Evolutionary conservation across 2,888 invertebrate species (phyloP).

Genomic region (Tipula lateralis): DNA sequence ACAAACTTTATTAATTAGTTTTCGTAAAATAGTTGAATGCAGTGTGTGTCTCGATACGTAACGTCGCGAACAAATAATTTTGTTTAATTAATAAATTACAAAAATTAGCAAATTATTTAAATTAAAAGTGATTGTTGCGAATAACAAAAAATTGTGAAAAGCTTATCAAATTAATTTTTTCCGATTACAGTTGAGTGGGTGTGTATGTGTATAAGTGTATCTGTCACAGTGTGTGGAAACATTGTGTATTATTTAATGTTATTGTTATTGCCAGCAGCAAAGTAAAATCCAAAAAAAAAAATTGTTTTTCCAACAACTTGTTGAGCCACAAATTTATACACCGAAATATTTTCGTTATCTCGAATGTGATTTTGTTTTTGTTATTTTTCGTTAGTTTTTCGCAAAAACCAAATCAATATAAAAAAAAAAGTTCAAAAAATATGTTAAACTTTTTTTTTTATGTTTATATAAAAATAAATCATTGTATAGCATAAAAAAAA

Average conservation of each 20-base stretch:
- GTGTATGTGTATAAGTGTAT: neutral
- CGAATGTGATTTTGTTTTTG: neutral
- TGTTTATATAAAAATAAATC: neutral
- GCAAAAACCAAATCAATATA: neutral
- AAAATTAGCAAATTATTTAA: neutral
- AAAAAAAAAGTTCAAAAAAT: neutral
- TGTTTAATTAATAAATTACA: neutral
- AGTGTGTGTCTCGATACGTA: neutral
- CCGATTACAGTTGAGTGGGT: neutral
- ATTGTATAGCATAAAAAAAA: neutral
- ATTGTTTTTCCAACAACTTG: neutral
- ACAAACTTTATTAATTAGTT: neutral
- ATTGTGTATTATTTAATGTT: neutral
- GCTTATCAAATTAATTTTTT: neutral
- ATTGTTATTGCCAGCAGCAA: neutral
- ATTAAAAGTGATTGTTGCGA: too few species aligned
- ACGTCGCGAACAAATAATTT: neutral
- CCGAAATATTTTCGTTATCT: neutral
- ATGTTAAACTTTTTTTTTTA: neutral
- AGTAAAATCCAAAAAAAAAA: neutral
- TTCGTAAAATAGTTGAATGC: neutral
- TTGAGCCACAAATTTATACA: neutral
- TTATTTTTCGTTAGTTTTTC: neutral
- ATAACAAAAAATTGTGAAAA: neutral
- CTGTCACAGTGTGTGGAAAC: neutral